Evolutionary conservation across 2,888 invertebrate genomes (phyloP), one percentile per base, ranked within the genome.

Genomic region (Hemithea aestivaria): DNA sequence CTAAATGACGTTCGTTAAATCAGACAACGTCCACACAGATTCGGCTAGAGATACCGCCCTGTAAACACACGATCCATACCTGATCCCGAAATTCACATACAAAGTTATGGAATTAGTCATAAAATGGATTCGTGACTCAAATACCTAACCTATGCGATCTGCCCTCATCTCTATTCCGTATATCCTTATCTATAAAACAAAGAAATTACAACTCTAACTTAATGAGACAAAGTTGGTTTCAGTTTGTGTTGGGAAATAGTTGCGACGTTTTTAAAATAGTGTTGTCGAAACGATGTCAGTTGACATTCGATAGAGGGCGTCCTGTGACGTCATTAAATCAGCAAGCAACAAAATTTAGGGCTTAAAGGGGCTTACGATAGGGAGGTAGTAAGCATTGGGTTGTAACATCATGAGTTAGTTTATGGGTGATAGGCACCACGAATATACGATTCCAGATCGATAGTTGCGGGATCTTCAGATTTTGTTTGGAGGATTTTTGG

Each of bases 81-180:
- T 82, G 82, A 80, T 81, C 81, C 82, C 79, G 67, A 76, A 79
- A 82, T 81, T 79, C 85, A 78, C 85, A 85, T 87, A 84, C 81
- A 79, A 82, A 87, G 85, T 87, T 87, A 87, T 87, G 84, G 84
- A 87, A 85, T 87, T 87, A 87, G 80, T 85, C 85, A 82, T 87
- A 87, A 87, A 87, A 87, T 83, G 83, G 77, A 74, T 81, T 76
- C 85, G 85, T 87, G 85, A 84, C 85, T 85, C 77, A 85, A 87
- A 85, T 87, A 81, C 79, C 79, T 80, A 85, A 81, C 83, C 75
- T 80, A 76, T 79, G 74, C 76, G 71, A 62, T 67, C 65, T 53
- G 41, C 34, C 16, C 24, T 11, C 42, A 33, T 27, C 32, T 35
- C 41, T 48, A 58, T 40, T 38, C 26, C 52, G 25, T 53, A 66